Evolutionary conservation across 2,888 invertebrate genomes (phyloP), one percentile per base, ranked within the genome.

Genomic region (Xylophagus ater): DNA sequence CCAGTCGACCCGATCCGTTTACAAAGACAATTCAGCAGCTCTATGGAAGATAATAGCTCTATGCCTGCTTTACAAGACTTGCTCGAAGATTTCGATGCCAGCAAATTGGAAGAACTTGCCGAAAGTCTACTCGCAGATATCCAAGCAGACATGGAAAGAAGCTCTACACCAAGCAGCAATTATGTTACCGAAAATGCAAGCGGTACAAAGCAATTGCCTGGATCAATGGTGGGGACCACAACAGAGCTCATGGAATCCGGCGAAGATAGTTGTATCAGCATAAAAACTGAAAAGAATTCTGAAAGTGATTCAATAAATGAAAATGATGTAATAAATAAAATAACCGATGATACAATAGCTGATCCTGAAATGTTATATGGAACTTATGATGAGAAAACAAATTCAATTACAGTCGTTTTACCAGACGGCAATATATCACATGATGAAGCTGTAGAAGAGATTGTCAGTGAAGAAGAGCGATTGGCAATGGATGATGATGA

Each of bases 161-260:
- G 57, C 56, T 28, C 51, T 65, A 69, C 74, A 72, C 66, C 71
- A 73, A 56, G 74, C 81, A 49, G 73, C 72, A 69, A 73, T 73
- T 59, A 73, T 77, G 55, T 60, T 71, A 50, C 68, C 65, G 33
- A 57, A 65, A 52, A 59, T 65, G 54, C 69, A 68, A 50, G 66
- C 70, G 41, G 60, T 52, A 40, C 61, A 60, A 53, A 61, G 61
- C 58, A 59, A 60, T 34, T 62, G 72, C 52, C 70, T 75, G 61
- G 69, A 76, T 57, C 78, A 80, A 54, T 87, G 87, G 86, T 86
- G 87, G 87, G 85, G 86, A 46, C 78, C 79, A 36, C 82, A 83
- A 57, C 86, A 86, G 67, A 81, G 75, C 65, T 78, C 70, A 53
- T 87, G 86, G 87, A 86, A 84, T 61, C 86, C 86, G 51, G 70